phyloP scores from a whole-genome alignment of 2,113 vertebrate genomes.

The Heterotilapia buettikoferi region DNA sequence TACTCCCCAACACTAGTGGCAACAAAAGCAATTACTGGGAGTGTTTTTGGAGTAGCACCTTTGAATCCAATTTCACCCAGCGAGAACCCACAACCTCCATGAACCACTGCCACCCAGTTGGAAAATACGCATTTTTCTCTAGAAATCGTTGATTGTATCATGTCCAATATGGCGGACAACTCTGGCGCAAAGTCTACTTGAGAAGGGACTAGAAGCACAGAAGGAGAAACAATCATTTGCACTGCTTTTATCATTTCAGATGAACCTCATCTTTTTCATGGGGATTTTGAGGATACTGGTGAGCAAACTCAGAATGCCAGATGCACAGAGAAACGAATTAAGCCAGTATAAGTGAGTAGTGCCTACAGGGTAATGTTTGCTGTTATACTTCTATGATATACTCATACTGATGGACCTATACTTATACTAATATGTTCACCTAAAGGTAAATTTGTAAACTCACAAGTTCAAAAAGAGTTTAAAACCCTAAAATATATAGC shows the following conservation, averaged over 20 bases:
- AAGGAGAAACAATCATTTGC: not conserved
- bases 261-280: slow-evolving; percentile 70
- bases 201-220: not conserved
- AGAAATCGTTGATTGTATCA: not conserved
- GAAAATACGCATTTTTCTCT: not conserved
- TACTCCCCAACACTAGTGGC: not conserved
- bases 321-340: slow-evolving; percentile 64
- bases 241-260: slow-evolving; percentile 40
- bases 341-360: slow-evolving; percentile 68
- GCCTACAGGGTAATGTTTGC: not conserved
- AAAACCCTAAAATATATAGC: not conserved
- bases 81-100: not conserved
- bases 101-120: not conserved
- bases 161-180: not conserved
- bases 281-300: slow-evolving; percentile 69
- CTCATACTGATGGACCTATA: not conserved
- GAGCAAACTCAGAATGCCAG: slow-evolving; percentile 65
- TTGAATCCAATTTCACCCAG: not conserved
- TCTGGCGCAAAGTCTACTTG: not conserved
- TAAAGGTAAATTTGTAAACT: not conserved
- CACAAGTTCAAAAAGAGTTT: not conserved
- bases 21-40: not conserved
- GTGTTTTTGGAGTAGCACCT: not conserved
- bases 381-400: not conserved
- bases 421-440: not conserved